Conservation (phyloP, 2,888 invertebrate genomes). For the Rhaphigaster nebulosa region DNA sequence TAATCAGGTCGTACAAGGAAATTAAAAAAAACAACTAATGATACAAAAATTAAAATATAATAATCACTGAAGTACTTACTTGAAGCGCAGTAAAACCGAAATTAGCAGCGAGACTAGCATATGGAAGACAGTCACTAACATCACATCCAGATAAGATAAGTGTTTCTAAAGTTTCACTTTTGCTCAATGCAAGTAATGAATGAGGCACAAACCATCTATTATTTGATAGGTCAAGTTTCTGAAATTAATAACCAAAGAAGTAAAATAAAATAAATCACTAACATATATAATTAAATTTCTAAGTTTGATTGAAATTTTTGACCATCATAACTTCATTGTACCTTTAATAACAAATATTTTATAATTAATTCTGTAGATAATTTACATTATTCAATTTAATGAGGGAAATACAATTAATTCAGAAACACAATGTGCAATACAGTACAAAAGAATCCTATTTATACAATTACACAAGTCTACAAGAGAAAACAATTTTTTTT, state of each 20-base stretch:
- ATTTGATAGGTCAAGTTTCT: constrained; percentile 80
- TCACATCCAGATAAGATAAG: constrained; percentile 78
- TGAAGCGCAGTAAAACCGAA: constrained; percentile 78
- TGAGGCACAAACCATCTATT: constrained; percentile 83
- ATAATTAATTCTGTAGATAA: background rate
- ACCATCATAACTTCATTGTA: background rate
- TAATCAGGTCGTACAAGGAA: background rate
- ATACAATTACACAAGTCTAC: too few species aligned
- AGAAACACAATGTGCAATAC: too few species aligned
- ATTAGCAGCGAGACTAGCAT: constrained; percentile 80
- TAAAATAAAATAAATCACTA: too few species aligned
- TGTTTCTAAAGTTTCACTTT: constrained; percentile 75
- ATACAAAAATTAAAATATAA: background rate
- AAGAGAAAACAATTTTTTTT: too few species aligned
- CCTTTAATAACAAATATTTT: background rate
- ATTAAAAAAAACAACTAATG: background rate
- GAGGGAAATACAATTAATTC: too few species aligned
- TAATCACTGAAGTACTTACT: constrained; percentile 68
- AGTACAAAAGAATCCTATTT: too few species aligned
- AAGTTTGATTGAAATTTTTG: background rate
- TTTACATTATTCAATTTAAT: too few species aligned
- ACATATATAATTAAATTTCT: background rate
- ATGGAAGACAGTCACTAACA: constrained; percentile 81
- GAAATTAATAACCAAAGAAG: constrained; percentile 63
- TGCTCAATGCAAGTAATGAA: constrained; percentile 80